Percentiles rank a stretch among this genome's conserved stretches.
These are phyloP conservation scores for Erethizon dorsatum DNA, from an alignment of 2,797 vertebrate genomes.

Conservation along the genomic window DNA sequence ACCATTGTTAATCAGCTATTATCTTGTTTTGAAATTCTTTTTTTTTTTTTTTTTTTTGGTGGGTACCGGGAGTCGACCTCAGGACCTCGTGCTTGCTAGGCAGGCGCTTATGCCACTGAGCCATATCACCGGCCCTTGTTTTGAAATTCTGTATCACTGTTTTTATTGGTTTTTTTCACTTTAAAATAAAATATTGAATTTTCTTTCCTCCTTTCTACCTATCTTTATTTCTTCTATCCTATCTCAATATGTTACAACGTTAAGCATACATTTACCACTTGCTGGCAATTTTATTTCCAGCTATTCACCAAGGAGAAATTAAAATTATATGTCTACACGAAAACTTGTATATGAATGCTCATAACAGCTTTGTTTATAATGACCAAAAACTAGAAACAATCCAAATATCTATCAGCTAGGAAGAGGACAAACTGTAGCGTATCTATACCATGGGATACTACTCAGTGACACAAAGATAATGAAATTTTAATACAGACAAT, in stretches of 20 bases:
- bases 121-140: too few relatives aligned
- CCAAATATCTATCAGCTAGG: not conserved
- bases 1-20: too few relatives aligned
- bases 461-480: not conserved
- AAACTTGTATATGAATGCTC: not conserved
- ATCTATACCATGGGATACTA: not conserved
- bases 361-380: not conserved
- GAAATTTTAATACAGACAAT: not conserved
- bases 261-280: not conserved
- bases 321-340: not conserved
- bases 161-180: too few relatives aligned
- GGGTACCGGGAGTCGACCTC: too few relatives aligned
- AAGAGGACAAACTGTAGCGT: not conserved
- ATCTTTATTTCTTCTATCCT: not conserved
- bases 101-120: too few relatives aligned
- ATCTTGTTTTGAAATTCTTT: too few relatives aligned
- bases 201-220: not conserved
- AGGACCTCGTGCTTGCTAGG: too few relatives aligned
- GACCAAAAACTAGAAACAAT: not conserved
- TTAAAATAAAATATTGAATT: not conserved
- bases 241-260: not conserved
- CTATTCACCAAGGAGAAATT: not conserved
- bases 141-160: too few relatives aligned
- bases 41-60: too few relatives aligned
- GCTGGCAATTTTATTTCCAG: not conserved